A percentile compares a stretch with the other conserved stretches of the same genome.
Conservation (phyloP, 2,888 invertebrate genomes). For the Gymnoscelis rufifasciata region DNA sequence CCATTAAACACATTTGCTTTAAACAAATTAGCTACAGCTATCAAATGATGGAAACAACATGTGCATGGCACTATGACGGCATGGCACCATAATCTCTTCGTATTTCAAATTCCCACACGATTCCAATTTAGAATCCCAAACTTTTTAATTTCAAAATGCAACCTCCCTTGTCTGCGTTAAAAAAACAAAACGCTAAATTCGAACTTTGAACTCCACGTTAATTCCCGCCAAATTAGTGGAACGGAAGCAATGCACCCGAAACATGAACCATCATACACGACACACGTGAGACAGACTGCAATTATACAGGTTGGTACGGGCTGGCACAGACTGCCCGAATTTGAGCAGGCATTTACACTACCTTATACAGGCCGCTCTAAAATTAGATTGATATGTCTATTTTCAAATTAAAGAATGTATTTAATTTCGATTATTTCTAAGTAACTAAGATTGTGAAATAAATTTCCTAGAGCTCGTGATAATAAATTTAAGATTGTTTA, state of each 20-base stretch:
- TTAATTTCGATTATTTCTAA: no score
- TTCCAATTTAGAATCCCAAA: no score
- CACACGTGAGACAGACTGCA: constrained; percentile 64
- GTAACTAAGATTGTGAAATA: no score
- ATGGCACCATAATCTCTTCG: no score
- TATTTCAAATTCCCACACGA: no score
- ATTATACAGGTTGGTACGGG: constrained; percentile 67
- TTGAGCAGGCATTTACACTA: constrained; percentile 49
- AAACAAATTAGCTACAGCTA: no score
- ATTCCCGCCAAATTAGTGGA: constrained; percentile 12
- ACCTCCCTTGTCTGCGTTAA: not conserved
- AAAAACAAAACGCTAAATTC: not conserved
- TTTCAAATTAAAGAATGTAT: no score
- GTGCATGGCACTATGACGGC: no score
- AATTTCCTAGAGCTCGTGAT: no score
- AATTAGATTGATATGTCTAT: not conserved
- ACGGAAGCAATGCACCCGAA: constrained; percentile 21
- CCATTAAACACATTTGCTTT: no score
- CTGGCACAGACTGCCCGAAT: constrained; percentile 72
- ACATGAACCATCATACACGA: constrained; percentile 34
- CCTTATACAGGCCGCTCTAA: constrained; percentile 8
- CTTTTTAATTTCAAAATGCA: not conserved
- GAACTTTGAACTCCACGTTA: not conserved
- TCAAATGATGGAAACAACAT: no score
- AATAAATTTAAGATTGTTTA: no score